Percentiles rank a stretch among this genome's conserved stretches.
These are phyloP conservation scores for Leucosticte australis DNA, from an alignment of 2,113 vertebrate species.

Conservation along the genomic window DNA sequence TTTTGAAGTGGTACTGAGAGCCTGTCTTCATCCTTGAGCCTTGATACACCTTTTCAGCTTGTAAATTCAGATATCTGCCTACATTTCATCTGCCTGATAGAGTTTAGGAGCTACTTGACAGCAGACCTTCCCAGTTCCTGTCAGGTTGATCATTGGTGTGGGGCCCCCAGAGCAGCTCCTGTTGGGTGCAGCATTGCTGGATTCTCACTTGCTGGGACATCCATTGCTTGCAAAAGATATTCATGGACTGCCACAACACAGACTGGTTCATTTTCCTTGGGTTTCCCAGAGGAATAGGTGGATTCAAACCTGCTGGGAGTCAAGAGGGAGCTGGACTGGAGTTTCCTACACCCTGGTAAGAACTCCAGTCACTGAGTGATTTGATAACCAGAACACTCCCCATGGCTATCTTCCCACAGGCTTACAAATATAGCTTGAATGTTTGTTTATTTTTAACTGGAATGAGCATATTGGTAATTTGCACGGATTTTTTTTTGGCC, in stretches of 20 bases:
- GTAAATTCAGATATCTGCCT: background rate
- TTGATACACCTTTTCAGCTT: background rate
- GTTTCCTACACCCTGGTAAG: background rate
- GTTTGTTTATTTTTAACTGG: background rate
- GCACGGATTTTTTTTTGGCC: background rate
- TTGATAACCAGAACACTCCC: background rate
- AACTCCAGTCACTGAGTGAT: background rate
- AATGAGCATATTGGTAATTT: background rate
- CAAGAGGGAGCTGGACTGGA: background rate
- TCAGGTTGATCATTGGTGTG: accelerated
- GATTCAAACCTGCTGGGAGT: background rate
- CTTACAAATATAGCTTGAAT: background rate
- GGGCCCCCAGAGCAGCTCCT: accelerated
- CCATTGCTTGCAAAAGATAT: background rate
- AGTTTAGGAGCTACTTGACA: background rate
- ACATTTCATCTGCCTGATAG: background rate
- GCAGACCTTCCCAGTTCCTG: background rate
- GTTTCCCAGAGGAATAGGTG: background rate
- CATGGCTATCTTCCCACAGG: background rate
- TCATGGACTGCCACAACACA: accelerated
- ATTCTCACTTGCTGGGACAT: background rate
- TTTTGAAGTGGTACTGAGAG: background rate
- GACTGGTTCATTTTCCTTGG: background rate
- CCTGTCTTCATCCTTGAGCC: background rate
- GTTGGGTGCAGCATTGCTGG: accelerated